Evolutionary conservation across 2,113 vertebrate genomes (phyloP).

Genomic region (Dipodomys stephensi): DNA sequence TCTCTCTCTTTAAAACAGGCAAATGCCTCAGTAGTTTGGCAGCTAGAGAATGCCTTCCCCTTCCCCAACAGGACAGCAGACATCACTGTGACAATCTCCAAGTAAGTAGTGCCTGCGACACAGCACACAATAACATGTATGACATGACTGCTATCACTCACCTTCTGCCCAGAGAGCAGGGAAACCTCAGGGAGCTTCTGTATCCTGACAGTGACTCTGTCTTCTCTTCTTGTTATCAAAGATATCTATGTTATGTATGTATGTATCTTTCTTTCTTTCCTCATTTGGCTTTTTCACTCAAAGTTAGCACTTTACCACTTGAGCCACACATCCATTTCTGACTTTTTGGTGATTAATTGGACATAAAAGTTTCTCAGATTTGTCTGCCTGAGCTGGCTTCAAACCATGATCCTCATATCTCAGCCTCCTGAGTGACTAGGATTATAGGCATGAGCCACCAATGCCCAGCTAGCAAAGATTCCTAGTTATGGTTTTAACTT

Average conservation of each 20-base stretch:
- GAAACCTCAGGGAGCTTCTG: neutral
- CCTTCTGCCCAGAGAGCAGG: neutral
- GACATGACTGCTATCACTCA: neutral
- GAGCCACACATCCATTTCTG: too few species aligned
- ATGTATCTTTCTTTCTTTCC: too few species aligned
- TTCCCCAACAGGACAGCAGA: constrained; percentile 68
- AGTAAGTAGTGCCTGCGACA: constrained; percentile 70
- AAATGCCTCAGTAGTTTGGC: constrained; percentile 80
- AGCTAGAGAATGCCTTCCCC: constrained; percentile 73
- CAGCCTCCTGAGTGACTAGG: too few species aligned
- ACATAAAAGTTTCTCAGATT: too few species aligned
- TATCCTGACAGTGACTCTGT: neutral
- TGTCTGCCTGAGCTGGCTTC: too few species aligned
- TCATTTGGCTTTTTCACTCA: neutral
- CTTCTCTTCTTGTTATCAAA: neutral
- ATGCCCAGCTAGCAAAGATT: neutral
- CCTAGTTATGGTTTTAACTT: constrained; percentile 40
- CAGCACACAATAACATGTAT: rapidly evolving
- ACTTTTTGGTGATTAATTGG: too few species aligned
- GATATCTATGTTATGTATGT: too few species aligned
- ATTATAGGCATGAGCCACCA: too few species aligned
- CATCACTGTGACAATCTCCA: constrained; percentile 70
- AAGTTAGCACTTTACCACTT: too few species aligned
- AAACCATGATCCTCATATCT: too few species aligned
- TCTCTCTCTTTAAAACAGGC: constrained; percentile 67